Percentiles rank a stretch among this genome's conserved stretches.
Evolutionary conservation across 2,888 invertebrate species (phyloP).

Genomic region (Kryphioiulus occultus): DNA sequence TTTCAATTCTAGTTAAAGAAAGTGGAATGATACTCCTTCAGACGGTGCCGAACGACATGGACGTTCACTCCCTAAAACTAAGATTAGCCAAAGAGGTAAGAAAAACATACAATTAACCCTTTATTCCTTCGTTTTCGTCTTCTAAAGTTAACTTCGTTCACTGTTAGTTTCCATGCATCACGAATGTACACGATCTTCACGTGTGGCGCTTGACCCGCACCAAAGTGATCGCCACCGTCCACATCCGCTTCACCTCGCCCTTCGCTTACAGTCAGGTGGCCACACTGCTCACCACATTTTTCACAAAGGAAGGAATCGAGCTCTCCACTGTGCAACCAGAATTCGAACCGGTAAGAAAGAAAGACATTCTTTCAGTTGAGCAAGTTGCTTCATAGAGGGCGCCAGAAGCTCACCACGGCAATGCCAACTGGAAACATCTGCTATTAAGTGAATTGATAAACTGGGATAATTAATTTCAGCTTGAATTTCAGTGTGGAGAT

Average conservation of each 20-base stretch:
- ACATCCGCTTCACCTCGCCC: slow-evolving; percentile 76
- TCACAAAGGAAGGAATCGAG: slow-evolving; percentile 80
- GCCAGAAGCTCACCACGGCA: neutral
- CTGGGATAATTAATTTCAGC: neutral
- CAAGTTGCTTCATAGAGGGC: neutral
- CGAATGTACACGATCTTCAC: slow-evolving; percentile 85
- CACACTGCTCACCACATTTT: slow-evolving; percentile 91
- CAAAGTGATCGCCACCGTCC: slow-evolving; percentile 83
- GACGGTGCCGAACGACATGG: slow-evolving; percentile 89
- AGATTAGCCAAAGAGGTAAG: slow-evolving; percentile 68
- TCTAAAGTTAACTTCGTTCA: neutral
- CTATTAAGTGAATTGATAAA: too few species aligned
- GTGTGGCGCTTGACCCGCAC: slow-evolving; percentile 85
- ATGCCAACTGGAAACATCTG: too few species aligned
- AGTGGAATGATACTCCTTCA: slow-evolving; percentile 87
- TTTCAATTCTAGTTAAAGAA: slow-evolving; percentile 75
- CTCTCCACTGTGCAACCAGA: slow-evolving; percentile 89
- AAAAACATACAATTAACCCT: neutral
- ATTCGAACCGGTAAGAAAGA: slow-evolving; percentile 64
- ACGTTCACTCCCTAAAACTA: slow-evolving; percentile 74
- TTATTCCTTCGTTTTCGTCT: neutral
- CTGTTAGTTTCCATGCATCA: slow-evolving; percentile 71
- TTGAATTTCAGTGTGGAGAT: neutral
- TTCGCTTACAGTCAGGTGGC: slow-evolving; percentile 62
- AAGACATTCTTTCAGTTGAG: neutral